Percentiles rank a stretch among this genome's conserved stretches.
phyloP scores from a whole-genome alignment of 2,113 vertebrate genomes.

The Prolemur simus region DNA sequence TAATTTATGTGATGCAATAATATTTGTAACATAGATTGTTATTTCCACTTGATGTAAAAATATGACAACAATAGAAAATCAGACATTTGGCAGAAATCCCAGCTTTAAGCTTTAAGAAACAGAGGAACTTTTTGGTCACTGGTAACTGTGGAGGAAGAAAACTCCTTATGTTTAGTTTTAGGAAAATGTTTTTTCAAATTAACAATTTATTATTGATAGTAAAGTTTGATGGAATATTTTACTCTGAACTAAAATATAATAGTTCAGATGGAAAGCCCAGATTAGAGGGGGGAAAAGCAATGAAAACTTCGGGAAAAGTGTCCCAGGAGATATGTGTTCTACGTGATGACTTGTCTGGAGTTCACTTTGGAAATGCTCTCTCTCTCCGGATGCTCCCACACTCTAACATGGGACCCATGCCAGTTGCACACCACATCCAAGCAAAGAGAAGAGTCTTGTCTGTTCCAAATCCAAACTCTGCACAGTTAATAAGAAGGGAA shows the following conservation, averaged over 20 bases:
- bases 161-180: conserved; percentile 57
- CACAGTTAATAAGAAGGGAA: neutral
- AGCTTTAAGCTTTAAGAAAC: conserved; percentile 72
- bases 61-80: conserved; percentile 79
- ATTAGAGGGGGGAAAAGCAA: neutral
- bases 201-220: conserved; percentile 43
- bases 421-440: conserved; percentile 58
- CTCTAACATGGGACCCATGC: conserved; percentile 27
- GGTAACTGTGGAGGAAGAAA: neutral
- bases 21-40: conserved; percentile 77
- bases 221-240: conserved; percentile 21
- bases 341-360: conserved; percentile 2
- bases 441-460: neutral
- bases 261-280: conserved; percentile 35
- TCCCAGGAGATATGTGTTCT: conserved; percentile 55
- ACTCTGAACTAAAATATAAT: conserved; percentile 56
- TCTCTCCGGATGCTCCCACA: conserved; percentile 73
- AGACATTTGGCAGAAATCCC: conserved; percentile 74
- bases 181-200: conserved; percentile 60
- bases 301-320: conserved; percentile 14
- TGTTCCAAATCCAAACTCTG: conserved; percentile 23
- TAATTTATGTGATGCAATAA: conserved; percentile 75
- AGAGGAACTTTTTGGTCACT: conserved; percentile 69
- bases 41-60: conserved; percentile 79
- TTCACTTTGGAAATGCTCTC: conserved; percentile 47